Percentiles rank a stretch among this genome's conserved stretches.
Evolutionary conservation across 2,888 invertebrate genomes (phyloP).

Genomic region (Mythimna albipuncta): DNA sequence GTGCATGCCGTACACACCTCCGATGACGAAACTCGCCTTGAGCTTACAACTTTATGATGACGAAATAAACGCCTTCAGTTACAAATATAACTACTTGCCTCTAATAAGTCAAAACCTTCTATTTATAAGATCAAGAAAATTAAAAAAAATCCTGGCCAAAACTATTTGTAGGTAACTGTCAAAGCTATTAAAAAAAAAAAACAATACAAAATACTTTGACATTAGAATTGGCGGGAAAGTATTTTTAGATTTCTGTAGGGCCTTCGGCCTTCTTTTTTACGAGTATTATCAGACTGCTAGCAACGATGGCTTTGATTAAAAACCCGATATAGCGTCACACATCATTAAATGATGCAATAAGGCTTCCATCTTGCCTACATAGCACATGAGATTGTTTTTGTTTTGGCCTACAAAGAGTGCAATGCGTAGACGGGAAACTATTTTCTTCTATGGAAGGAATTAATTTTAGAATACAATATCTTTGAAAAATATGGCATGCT

Average conservation of each 20-base stretch:
- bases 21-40: conserved; percentile 78
- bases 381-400: conserved; percentile 24
- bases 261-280: not conserved
- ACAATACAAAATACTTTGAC: not conserved
- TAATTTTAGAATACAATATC: not conserved
- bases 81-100: conserved; percentile 32
- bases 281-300: not conserved
- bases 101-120: conserved; percentile 8
- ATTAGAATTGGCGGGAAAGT: conserved; percentile 21
- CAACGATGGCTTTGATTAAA: conserved; percentile 12
- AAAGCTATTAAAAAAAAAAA: not conserved
- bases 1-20: conserved; percentile 21
- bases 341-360: conserved; percentile 57
- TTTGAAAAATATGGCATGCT: not conserved
- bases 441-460: not conserved
- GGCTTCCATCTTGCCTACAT: conserved; percentile 53
- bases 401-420: not conserved
- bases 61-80: conserved; percentile 65
- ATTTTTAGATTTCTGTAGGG: conserved; percentile 5
- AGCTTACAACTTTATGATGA: conserved; percentile 71
- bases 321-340: not conserved
- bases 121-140: not conserved
- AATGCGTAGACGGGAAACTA: not conserved
- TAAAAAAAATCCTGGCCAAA: not conserved
- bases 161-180: too few species aligned